Conservation (phyloP, 2,888 invertebrate species). For the Augochlorella aurata region DNA sequence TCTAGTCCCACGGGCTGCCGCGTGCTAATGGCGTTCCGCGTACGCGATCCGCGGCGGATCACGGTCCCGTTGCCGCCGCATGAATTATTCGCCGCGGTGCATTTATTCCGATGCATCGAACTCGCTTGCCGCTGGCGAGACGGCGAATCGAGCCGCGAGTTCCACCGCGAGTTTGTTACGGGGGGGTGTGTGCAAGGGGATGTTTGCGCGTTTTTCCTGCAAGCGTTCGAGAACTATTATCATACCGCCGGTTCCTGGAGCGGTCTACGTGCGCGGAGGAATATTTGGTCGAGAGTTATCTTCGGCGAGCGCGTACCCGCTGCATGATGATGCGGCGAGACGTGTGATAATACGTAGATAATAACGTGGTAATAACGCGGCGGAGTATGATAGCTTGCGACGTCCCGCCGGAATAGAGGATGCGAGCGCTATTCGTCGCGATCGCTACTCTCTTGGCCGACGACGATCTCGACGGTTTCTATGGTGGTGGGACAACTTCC, state of each 20-base stretch:
- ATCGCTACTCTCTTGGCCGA: not conserved
- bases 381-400: not conserved
- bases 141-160: not conserved
- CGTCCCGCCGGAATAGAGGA: not conserved
- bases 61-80: conserved; percentile 2
- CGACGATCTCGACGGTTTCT: not conserved
- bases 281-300: not conserved
- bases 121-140: not conserved
- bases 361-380: conserved; percentile 5
- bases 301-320: conserved; percentile 10
- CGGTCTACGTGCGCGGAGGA: not conserved
- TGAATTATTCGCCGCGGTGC: not conserved
- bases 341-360: conserved; percentile 9
- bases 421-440: not conserved
- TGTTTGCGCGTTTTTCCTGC: not conserved
- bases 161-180: not conserved
- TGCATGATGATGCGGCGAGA: conserved; percentile 34
- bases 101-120: conserved; percentile 8
- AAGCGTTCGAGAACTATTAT: conserved; percentile 1
- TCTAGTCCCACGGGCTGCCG: not conserved
- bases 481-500: not conserved
- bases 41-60: not conserved
- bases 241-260: not conserved
- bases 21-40: not conserved
- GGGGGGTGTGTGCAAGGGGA: not conserved